Percentiles rank a stretch among this genome's conserved stretches.
Conservation (phyloP, 2,113 vertebrate species). For the Dicentrarchus labrax region DNA sequence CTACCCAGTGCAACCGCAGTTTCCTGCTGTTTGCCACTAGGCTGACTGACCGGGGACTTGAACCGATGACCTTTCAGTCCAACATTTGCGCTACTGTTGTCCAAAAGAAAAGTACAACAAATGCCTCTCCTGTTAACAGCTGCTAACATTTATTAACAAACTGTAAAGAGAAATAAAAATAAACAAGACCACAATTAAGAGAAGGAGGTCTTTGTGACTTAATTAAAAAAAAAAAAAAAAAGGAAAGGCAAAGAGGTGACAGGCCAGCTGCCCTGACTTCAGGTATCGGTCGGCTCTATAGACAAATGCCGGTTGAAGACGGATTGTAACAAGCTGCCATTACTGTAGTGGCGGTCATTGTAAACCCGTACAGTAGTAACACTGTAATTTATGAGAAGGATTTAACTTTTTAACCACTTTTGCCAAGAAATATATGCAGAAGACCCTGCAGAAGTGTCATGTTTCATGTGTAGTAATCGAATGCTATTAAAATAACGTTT, state of each 20-base stretch:
- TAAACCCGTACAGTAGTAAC: too few relatives aligned
- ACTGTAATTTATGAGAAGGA: neutral
- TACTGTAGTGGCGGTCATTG: too few relatives aligned
- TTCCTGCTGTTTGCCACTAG: neutral
- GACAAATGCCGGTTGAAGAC: neutral
- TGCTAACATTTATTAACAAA: neutral
- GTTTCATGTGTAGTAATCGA: neutral
- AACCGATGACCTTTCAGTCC: neutral
- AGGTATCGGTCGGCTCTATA: neutral
- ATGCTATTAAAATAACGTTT: neutral
- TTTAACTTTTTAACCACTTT: neutral
- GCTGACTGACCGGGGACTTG: neutral
- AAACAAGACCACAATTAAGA: neutral
- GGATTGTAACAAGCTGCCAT: neutral
- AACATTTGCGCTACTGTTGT: neutral
- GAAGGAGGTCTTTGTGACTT: neutral
- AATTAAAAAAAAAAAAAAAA: too few relatives aligned
- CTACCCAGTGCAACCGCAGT: neutral
- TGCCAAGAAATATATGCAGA: neutral
- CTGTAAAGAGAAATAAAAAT: neutral
- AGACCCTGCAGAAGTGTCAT: neutral
- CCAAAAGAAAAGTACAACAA: neutral
- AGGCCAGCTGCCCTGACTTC: neutral
- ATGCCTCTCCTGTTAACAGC: neutral
- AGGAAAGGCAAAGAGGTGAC: neutral